phyloP scores from a whole-genome alignment of 2,797 vertebrate genomes.

The Gymnothorax reevesii region DNA sequence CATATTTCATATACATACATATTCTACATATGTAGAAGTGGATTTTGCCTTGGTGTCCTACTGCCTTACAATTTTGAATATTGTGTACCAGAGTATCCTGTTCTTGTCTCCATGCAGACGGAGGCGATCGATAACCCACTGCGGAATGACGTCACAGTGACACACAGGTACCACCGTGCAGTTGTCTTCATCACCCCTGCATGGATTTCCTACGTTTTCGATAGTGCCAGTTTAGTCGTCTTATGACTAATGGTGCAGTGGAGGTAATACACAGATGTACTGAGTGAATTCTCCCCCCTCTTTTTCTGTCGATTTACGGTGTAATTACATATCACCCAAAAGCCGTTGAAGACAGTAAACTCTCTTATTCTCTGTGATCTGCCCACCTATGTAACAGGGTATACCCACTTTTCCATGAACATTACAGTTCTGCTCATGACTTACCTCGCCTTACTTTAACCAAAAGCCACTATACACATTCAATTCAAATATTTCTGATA shows the following conservation, averaged over 20 bases:
- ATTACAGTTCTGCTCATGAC: neutral
- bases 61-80: neutral
- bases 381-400: too few relatives aligned
- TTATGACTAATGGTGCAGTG: too few relatives aligned
- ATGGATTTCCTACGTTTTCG: neutral
- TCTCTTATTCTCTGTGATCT: too few relatives aligned
- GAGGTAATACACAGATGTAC: too few relatives aligned
- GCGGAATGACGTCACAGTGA: neutral
- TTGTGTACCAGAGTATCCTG: neutral
- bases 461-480: neutral
- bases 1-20: too few relatives aligned
- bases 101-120: neutral
- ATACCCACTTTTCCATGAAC: too few relatives aligned
- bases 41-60: neutral
- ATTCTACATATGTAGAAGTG: neutral
- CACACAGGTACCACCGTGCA: neutral
- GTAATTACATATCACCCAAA: too few relatives aligned
- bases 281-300: too few relatives aligned
- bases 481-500: too few relatives aligned
- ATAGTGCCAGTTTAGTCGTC: neutral
- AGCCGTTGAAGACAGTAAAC: too few relatives aligned
- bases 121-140: neutral
- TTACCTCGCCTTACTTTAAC: neutral
- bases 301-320: too few relatives aligned
- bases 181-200: neutral